Conservation (phyloP, 1,140 invertebrate species). For the Pogonognathellus flavescens region DNA sequence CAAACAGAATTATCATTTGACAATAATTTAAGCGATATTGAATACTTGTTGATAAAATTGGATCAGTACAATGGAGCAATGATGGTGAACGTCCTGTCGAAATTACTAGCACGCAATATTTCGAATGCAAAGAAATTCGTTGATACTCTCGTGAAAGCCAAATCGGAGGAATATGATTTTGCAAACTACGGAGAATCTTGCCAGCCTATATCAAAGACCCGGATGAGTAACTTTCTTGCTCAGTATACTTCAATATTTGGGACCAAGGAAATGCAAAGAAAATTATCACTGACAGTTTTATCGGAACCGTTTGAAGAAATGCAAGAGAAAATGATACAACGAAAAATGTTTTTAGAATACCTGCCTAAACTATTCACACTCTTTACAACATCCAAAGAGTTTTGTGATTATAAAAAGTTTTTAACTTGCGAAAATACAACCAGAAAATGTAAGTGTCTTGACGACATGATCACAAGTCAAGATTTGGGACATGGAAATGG, state of each 20-base stretch:
- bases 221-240: background rate
- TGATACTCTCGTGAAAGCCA: background rate
- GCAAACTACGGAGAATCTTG: background rate
- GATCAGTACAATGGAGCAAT: background rate
- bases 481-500: no score
- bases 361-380: background rate
- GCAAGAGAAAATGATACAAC: background rate
- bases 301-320: background rate
- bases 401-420: background rate
- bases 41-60: background rate
- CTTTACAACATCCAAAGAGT: background rate
- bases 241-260: background rate
- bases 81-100: background rate
- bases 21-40: background rate
- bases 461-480: background rate
- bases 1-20: background rate
- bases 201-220: background rate
- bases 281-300: background rate
- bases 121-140: background rate
- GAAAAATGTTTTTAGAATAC: background rate
- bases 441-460: background rate
- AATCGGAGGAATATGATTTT: constrained; percentile 1
- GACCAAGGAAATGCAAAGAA: background rate
- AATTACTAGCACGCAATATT: background rate
- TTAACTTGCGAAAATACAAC: background rate